phyloP scores from a whole-genome alignment of 1,140 invertebrate genomes.

The Myzus persicae region DNA sequence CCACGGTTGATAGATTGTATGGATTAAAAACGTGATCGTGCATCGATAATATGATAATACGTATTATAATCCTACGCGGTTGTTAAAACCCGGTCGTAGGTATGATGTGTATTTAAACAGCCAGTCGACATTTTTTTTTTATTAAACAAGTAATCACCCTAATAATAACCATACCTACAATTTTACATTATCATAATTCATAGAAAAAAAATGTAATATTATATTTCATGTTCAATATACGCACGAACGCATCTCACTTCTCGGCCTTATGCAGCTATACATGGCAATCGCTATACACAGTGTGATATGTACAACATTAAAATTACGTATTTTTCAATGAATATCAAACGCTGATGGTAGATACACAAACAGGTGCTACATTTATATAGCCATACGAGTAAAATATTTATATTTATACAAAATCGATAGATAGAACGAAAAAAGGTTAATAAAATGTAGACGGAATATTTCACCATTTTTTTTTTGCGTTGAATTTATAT shows the following conservation, averaged over 20 bases:
- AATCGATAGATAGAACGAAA: not conserved
- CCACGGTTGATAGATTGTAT: too few relatives aligned
- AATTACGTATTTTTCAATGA: not conserved
- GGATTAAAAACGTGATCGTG: too few relatives aligned
- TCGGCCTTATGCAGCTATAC: too few relatives aligned
- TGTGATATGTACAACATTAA: not conserved
- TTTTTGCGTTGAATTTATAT: not conserved
- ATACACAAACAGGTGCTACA: not conserved
- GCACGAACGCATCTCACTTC: not conserved
- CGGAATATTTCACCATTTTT: not conserved
- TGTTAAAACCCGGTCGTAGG: not conserved
- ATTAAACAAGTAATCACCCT: not conserved
- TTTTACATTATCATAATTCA: not conserved
- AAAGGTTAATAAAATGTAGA: slow-evolving; percentile 10
- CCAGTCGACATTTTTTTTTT: not conserved
- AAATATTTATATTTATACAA: slow-evolving; percentile 11
- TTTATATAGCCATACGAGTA: not conserved
- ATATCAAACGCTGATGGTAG: not conserved
- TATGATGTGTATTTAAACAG: not conserved
- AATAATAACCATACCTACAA: not conserved
- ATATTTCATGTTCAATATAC: not conserved
- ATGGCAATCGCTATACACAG: not conserved
- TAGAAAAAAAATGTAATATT: not conserved
- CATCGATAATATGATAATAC: not conserved
- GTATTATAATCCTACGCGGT: not conserved